A percentile compares a stretch with the other conserved stretches of the same genome.
These are phyloP conservation scores for Gila orcuttii DNA, from an alignment of 2,113 vertebrate genomes.

Conservation along the genomic window DNA sequence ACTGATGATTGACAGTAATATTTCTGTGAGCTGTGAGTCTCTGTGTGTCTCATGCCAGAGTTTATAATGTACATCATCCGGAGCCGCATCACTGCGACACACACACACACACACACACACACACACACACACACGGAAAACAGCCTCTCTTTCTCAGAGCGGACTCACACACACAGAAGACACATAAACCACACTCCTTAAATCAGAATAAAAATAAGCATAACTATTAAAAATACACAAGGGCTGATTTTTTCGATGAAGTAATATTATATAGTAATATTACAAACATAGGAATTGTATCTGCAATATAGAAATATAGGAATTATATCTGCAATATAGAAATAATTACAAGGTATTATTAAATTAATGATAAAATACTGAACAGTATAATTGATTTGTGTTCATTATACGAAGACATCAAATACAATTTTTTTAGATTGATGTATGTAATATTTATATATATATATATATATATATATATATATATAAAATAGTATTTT, in stretches of 20 bases:
- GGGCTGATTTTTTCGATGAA: not conserved
- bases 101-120: not conserved
- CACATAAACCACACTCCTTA: too few relatives aligned
- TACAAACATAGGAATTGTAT: not conserved
- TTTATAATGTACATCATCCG: not conserved
- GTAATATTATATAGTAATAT: not conserved
- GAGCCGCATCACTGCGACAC: not conserved
- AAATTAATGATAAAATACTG: not conserved
- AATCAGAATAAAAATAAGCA: not conserved
- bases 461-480: not conserved
- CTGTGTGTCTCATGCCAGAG: too few relatives aligned
- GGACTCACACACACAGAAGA: not conserved
- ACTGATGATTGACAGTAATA: constrained; percentile 15
- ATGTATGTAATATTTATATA: not conserved
- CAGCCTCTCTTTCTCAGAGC: too few relatives aligned
- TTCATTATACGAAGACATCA: not conserved
- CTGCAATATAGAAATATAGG: not conserved
- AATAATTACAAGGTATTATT: not conserved
- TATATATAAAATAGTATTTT: not conserved
- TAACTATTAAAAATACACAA: not conserved
- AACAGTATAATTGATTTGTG: not conserved
- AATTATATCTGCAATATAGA: not conserved
- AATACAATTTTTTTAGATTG: not conserved
- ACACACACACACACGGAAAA: too few relatives aligned
- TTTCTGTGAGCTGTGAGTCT: not conserved